Evolutionary conservation across 2,113 vertebrate genomes (phyloP), one percentile per base, ranked within the genome.

Genomic region (Urocitellus parryii): DNA sequence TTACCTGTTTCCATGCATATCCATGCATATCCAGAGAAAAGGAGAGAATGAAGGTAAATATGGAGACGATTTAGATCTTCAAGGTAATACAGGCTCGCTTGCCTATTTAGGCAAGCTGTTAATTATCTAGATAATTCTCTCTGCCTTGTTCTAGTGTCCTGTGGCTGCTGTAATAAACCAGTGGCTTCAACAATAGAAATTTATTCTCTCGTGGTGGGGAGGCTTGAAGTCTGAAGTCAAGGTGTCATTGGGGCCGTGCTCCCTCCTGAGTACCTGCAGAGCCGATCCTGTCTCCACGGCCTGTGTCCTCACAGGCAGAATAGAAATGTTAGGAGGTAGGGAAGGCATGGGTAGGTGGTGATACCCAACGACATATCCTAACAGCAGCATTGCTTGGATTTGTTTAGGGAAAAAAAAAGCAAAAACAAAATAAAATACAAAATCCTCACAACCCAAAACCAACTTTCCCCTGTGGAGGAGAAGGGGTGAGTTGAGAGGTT

Each of bases 21-120:
- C 42, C 53, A 32, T 18, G 29, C 4, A 9, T 29, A 16, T n/a
- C 24, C 25, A 63, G 45, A 42, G 73, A 56, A 45, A 84, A 81
- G 39, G 76, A 42, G 58, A 70, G 65, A 84, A 51, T 8, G 3
- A 13, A 51, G 12, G 27, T 76, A 88, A 74, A 67, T 3, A 51
- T 0, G 2, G 77, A 78, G 56, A 53, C 76, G 74, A 42, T 65
- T 95, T 82, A 58, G 34, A 20, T 27, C 32, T 93, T 83, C 72
- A 48, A 45, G 56, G 5, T 42, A 11, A 88, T 85, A 42, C 87
- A 29, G 56, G 32, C 42, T 95, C 32, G 25, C 29, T 86, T 80
- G 80, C 78, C 53, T 84, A 53, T 92, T 96, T 48, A 96, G 95
- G 45, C 24, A 82, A 61, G 81, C 27, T 76, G 65, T 85, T 74